Evolutionary conservation across 2,797 vertebrate species (phyloP), one percentile per base, ranked within the genome.

Genomic region (Anomalospiza imberbis): DNA sequence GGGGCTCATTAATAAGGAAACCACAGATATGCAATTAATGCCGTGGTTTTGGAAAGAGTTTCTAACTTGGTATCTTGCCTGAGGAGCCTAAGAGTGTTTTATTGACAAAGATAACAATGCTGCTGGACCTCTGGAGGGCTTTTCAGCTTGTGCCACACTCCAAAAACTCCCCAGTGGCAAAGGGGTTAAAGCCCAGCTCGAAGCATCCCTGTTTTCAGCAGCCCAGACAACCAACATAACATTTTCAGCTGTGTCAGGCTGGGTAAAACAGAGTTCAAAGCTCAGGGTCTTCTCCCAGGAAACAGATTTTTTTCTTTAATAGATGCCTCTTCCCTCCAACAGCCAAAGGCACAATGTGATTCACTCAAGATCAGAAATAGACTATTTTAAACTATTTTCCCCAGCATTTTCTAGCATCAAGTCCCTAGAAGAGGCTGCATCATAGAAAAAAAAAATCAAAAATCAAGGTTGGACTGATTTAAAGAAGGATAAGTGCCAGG

Each of bases 1-100:
- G 31, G 45, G 65, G 72, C 88, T 94, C 80, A 58, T 91, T 95
- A 95, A 81, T 58, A 84, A 70, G 32, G 55, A 57, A 85, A 77
- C 31, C 34, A 40, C 76, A 51, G 86, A 91, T 40, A 81, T 5
- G 19, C 60, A 91, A 95, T 95, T 72, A 94, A 86, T 36, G 62
- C 73, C 28, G 14, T 3, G n/a, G 62, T 38, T 92, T 93, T 81
- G 73, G 32, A 45, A 65, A 34, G 76, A 57, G 70, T 16, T 38
- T 65, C 58, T 50, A 36, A 54, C 58, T 89, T 58, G 84, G 74
- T 53, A 6, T 55, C 14, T 90, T 65, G 55, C 86, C 91, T 32
- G 51, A 90, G 60, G 44, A 92, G 74, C 40, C 61, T 5, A 17
- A 5, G 31, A 44, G 54, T 12, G 55, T 21, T 90, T 79, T 62